These are phyloP conservation scores for Campoletis sonorensis DNA, from an alignment of 1,140 invertebrate genomes.

Conservation along the genomic window DNA sequence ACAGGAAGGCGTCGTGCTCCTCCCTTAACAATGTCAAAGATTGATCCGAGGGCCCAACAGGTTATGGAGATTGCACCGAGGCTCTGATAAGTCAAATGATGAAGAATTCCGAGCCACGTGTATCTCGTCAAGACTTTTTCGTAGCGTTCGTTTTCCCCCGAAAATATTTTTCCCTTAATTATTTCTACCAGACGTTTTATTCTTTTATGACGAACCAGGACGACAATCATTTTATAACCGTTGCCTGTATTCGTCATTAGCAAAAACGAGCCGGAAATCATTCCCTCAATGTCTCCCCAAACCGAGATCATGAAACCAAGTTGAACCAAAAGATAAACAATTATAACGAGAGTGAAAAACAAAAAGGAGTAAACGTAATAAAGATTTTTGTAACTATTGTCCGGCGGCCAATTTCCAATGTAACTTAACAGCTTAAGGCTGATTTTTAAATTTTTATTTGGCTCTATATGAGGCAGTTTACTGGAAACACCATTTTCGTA, in stretches of 20 bases:
- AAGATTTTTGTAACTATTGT: slow-evolving; percentile 32
- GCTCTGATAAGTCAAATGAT: slow-evolving; percentile 61
- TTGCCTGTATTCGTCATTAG: slow-evolving; percentile 63
- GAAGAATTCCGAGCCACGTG: slow-evolving; percentile 61
- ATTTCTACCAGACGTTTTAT: slow-evolving; percentile 59
- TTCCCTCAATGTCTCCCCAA: slow-evolving; percentile 54
- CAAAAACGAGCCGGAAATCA: slow-evolving; percentile 55
- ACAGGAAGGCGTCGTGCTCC: slow-evolving; percentile 54
- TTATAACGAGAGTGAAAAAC: slow-evolving; percentile 56
- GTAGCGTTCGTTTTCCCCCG: slow-evolving; percentile 52
- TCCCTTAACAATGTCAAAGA: slow-evolving; percentile 50
- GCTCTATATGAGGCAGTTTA: slow-evolving; percentile 34
- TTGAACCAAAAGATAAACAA: slow-evolving; percentile 55
- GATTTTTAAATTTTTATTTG: slow-evolving; percentile 60
- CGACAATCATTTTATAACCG: slow-evolving; percentile 57
- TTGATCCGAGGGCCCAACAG: slow-evolving; percentile 58
- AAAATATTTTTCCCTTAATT: slow-evolving; percentile 52
- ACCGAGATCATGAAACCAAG: slow-evolving; percentile 53
- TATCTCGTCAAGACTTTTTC: slow-evolving; percentile 53
- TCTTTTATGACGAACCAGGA: slow-evolving; percentile 52
- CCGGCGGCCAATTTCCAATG: slow-evolving; percentile 61
- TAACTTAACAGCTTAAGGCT: slow-evolving; percentile 58
- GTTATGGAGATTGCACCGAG: slow-evolving; percentile 53
- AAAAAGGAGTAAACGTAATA: slow-evolving; percentile 54
- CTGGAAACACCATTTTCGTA: not conserved